Percentiles rank a stretch among this genome's conserved stretches.
phyloP scores from a whole-genome alignment of 2,113 vertebrate genomes.

The Miniopterus natalensis region DNA sequence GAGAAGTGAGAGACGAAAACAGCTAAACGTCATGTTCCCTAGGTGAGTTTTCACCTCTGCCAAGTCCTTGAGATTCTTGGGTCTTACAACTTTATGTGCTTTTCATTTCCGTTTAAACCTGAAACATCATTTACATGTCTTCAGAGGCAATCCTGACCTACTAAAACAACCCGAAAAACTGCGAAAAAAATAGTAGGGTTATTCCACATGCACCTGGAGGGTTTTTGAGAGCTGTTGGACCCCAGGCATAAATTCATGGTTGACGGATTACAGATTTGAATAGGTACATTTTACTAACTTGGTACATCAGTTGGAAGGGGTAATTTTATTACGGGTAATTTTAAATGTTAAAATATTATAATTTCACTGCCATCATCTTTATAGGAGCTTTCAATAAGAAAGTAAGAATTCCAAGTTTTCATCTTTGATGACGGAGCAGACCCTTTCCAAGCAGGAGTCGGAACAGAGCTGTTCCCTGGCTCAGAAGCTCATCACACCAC shows the following conservation, averaged over 20 bases:
- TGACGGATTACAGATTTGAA: slow-evolving; percentile 15
- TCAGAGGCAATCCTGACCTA: slow-evolving; percentile 14
- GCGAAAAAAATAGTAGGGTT: background rate
- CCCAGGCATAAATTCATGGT: background rate
- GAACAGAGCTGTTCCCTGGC: fast-evolving
- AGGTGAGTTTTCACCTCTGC: slow-evolving; percentile 39
- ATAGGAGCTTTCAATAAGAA: background rate
- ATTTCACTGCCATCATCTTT: background rate
- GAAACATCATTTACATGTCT: slow-evolving; percentile 48
- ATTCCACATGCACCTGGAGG: background rate
- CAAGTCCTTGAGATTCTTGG: slow-evolving; percentile 43
- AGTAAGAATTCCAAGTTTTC: background rate
- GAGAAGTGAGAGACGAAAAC: background rate
- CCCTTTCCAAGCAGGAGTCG: background rate
- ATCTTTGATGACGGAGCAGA: background rate
- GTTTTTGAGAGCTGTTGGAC: background rate
- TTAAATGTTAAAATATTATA: slow-evolving; percentile 28
- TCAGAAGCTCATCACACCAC: background rate
- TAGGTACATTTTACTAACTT: background rate
- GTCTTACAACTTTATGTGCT: slow-evolving; percentile 32
- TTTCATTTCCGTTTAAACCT: slow-evolving; percentile 51
- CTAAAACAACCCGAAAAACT: slow-evolving; percentile 4
- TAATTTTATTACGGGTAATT: slow-evolving; percentile 32
- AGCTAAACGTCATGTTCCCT: background rate
- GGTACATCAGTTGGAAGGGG: background rate